These are phyloP conservation scores for Drosophila azteca DNA, from an alignment of 1,140 invertebrate genomes.

Conservation along the genomic window DNA sequence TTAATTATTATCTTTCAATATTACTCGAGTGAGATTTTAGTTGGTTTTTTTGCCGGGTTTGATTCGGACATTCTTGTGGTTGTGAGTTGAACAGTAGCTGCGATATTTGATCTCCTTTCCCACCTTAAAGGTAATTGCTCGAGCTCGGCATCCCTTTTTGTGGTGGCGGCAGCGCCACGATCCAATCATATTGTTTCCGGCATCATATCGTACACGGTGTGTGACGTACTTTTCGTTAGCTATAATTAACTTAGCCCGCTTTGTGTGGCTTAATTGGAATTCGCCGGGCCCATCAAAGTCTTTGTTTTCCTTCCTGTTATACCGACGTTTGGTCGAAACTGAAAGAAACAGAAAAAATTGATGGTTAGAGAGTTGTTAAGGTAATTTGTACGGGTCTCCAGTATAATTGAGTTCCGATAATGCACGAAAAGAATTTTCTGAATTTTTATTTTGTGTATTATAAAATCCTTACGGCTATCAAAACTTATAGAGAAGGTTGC, in stretches of 20 bases:
- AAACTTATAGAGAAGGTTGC: conserved; percentile 40
- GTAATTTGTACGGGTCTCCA: background rate
- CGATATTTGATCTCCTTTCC: conserved; percentile 55
- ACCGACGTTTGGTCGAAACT: conserved; percentile 12
- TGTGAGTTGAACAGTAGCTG: conserved; percentile 44
- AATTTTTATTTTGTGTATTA: conserved; percentile 47
- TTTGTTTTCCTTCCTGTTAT: conserved; percentile 22
- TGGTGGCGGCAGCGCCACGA: conserved; percentile 62
- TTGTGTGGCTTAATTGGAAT: conserved; percentile 20
- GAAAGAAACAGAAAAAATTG: conserved; percentile 21
- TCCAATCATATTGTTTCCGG: conserved; percentile 41
- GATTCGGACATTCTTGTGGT: conserved; percentile 32
- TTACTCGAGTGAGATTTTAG: too few relatives aligned
- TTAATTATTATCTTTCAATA: too few relatives aligned
- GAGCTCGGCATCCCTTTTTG: conserved; percentile 56
- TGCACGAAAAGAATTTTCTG: conserved; percentile 2
- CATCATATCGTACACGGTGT: conserved; percentile 38
- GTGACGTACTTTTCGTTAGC: conserved; percentile 41
- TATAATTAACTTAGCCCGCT: conserved; percentile 55
- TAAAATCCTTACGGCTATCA: conserved; percentile 44
- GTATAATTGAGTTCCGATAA: too few relatives aligned
- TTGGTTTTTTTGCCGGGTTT: background rate
- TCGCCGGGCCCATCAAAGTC: conserved; percentile 40
- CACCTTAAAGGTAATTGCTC: conserved; percentile 46
- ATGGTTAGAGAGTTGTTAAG: background rate